phyloP scores from a whole-genome alignment of 1,140 invertebrate genomes.

The Drosophila suzukii region DNA sequence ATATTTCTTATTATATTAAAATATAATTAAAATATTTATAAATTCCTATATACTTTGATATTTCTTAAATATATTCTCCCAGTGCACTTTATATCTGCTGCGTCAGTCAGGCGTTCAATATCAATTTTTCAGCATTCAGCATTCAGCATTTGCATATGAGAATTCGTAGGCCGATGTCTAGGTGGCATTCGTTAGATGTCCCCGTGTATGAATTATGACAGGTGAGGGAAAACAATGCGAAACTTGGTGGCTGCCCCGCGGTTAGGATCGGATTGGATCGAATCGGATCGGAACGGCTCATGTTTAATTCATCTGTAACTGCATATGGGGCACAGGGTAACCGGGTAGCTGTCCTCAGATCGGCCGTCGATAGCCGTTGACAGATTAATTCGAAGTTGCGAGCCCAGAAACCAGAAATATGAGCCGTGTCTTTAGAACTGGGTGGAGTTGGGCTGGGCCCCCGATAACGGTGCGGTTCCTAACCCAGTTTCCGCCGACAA shows the following conservation, averaged over 20 bases:
- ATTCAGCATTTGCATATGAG: slow-evolving; percentile 51
- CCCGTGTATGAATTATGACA: slow-evolving; percentile 64
- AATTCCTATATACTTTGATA: too few relatives aligned
- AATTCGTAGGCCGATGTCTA: slow-evolving; percentile 56
- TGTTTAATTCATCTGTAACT: slow-evolving; percentile 66
- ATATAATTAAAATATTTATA: too few relatives aligned
- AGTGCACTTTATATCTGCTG: slow-evolving; percentile 40
- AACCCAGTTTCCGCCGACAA: slow-evolving; percentile 36
- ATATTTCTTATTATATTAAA: too few relatives aligned
- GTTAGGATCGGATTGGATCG: too few relatives aligned
- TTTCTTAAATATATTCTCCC: slow-evolving; percentile 12
- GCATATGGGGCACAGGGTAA: slow-evolving; percentile 54
- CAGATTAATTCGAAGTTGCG: slow-evolving; percentile 36
- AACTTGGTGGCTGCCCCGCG: slow-evolving; percentile 20
- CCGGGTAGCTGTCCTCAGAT: slow-evolving; percentile 20
- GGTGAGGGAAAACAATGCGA: slow-evolving; percentile 57
- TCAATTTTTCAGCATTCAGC: slow-evolving; percentile 52
- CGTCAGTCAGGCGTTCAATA: slow-evolving; percentile 75
- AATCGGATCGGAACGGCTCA: slow-evolving; percentile 23
- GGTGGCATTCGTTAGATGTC: slow-evolving; percentile 40
- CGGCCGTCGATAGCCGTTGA: slow-evolving; percentile 27
- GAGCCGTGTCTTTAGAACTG: slow-evolving; percentile 30
- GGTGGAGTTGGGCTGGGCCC: slow-evolving; percentile 44
- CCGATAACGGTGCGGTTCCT: slow-evolving; percentile 34
- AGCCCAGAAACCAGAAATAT: slow-evolving; percentile 42